These are phyloP conservation scores for Petromus typicus DNA, from an alignment of 2,113 vertebrate species.

Conservation along the genomic window DNA sequence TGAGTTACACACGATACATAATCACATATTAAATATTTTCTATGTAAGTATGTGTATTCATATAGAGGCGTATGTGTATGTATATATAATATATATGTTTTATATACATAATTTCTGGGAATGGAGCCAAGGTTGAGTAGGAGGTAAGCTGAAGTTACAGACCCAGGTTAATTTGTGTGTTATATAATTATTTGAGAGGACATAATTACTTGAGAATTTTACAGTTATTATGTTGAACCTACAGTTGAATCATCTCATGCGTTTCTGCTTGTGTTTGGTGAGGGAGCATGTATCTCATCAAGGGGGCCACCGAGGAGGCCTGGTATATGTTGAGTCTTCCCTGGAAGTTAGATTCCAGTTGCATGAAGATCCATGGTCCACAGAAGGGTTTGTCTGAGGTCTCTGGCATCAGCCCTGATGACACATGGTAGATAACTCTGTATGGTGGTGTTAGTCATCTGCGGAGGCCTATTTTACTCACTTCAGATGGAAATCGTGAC, in stretches of 20 bases:
- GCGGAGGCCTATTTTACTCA: too few relatives aligned
- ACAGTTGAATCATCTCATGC: not conserved
- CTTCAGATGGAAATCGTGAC: not conserved
- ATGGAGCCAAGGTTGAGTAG: slow-evolving; percentile 52
- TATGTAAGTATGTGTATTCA: not conserved
- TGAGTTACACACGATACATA: not conserved
- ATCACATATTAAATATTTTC: not conserved
- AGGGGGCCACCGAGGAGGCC: too few relatives aligned
- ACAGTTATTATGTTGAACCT: not conserved
- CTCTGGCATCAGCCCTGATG: not conserved
- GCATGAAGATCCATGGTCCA: not conserved
- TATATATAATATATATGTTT: not conserved
- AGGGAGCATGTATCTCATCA: not conserved
- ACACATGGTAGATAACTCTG: not conserved
- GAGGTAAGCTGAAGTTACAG: not conserved
- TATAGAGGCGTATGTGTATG: not conserved
- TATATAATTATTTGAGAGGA: not conserved
- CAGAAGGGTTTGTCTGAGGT: not conserved
- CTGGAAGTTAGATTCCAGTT: not conserved
- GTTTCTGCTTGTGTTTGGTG: not conserved
- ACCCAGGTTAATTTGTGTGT: not conserved
- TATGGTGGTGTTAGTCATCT: not conserved
- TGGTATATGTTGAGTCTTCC: too few relatives aligned
- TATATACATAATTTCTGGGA: slow-evolving; percentile 67
- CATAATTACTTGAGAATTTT: not conserved